A percentile compares a stretch with the other conserved stretches of the same genome.
These are phyloP conservation scores for Periophthalmus magnuspinnatus DNA, from an alignment of 2,797 vertebrate genomes.

Conservation along the genomic window DNA sequence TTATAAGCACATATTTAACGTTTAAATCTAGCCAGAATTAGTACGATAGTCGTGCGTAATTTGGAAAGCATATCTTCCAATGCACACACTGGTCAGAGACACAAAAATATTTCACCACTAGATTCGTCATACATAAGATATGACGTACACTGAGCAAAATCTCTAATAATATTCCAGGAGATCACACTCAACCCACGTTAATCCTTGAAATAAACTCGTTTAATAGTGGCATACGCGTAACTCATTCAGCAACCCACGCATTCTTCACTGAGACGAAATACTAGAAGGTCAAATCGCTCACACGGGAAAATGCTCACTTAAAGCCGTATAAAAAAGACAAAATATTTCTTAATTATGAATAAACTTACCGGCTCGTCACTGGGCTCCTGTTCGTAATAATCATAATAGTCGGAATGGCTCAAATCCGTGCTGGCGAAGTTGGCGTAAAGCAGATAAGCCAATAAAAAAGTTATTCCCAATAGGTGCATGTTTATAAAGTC, in stretches of 20 bases:
- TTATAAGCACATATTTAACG: no score
- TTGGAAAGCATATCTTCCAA: background rate
- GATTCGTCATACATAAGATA: background rate
- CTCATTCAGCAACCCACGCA: background rate
- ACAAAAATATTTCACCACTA: background rate
- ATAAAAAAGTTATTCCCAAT: slow-evolving; percentile 70
- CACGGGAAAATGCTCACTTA: background rate
- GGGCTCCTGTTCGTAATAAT: slow-evolving; percentile 76
- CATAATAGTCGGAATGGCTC: slow-evolving; percentile 80
- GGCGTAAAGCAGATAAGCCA: slow-evolving; percentile 70
- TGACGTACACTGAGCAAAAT: background rate
- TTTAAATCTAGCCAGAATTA: background rate
- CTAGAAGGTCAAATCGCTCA: background rate
- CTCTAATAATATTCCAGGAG: background rate
- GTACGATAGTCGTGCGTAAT: background rate
- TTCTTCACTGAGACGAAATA: background rate
- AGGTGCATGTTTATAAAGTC: slow-evolving; percentile 69
- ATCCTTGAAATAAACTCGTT: background rate
- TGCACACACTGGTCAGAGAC: background rate
- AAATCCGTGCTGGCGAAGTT: slow-evolving; percentile 82
- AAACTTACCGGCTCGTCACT: slow-evolving; percentile 84
- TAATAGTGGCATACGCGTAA: background rate
- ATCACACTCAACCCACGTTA: background rate
- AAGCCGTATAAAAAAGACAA: background rate
- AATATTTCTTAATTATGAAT: background rate